Conservation (phyloP, 2,113 vertebrate species). For the Neotoma lepida region DNA sequence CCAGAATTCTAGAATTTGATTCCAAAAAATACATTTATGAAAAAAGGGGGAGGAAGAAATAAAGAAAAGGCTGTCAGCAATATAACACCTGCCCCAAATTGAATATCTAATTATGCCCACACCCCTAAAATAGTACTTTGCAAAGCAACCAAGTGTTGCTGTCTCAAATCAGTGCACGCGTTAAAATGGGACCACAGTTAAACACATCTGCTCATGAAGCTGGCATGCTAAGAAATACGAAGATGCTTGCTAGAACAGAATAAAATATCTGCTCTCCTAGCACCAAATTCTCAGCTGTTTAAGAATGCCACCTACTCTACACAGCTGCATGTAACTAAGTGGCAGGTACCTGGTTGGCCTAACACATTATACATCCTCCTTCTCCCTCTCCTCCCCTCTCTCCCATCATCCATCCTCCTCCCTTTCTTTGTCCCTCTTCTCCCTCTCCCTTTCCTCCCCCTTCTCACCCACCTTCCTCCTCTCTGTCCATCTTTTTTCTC, state of each 20-base stretch:
- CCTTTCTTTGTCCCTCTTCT: neutral
- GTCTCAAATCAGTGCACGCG: neutral
- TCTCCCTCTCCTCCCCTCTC: neutral
- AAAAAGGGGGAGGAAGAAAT: neutral
- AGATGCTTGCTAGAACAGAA: neutral
- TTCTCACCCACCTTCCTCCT: neutral
- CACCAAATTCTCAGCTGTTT: constrained; percentile 12
- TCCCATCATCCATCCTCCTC: neutral
- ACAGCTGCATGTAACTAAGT: neutral
- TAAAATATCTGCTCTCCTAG: neutral
- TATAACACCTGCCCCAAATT: constrained; percentile 65
- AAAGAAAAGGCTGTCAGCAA: constrained; percentile 32
- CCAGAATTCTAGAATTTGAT: constrained; percentile 72
- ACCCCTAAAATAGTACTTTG: constrained; percentile 34
- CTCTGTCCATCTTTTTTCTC: neutral
- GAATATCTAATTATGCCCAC: constrained; percentile 50
- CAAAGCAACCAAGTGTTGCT: neutral
- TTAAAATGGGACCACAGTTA: neutral
- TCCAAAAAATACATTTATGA: constrained; percentile 55
- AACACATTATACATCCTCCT: neutral
- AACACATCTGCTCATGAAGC: constrained; percentile 38
- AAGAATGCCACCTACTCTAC: neutral
- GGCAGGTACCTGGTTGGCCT: neutral
- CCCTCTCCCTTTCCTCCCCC: neutral
- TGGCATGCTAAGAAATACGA: neutral